Percentiles rank a stretch among this genome's conserved stretches.
phyloP scores from a whole-genome alignment of 2,113 vertebrate species.

The Serinus canaria region DNA sequence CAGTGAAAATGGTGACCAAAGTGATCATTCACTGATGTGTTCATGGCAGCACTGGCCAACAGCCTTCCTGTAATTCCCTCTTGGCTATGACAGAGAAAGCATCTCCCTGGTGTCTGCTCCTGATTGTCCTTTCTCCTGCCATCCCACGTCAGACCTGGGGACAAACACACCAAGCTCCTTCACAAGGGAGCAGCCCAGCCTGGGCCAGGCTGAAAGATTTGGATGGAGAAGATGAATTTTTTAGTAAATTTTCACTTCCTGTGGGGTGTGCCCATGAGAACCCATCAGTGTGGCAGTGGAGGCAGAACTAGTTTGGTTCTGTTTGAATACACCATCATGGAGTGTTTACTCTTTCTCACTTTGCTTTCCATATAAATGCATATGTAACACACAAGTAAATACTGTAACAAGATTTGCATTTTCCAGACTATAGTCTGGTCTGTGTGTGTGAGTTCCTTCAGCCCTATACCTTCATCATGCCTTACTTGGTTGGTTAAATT shows the following conservation, averaged over 20 bases:
- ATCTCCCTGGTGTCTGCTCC: neutral
- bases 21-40: neutral
- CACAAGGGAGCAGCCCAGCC: neutral
- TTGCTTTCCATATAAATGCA: neutral
- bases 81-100: neutral
- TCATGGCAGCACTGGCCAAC: neutral
- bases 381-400: neutral
- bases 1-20: neutral
- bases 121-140: neutral
- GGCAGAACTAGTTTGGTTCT: neutral
- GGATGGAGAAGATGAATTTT: neutral
- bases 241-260: neutral
- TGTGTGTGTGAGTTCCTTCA: neutral
- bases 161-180: neutral
- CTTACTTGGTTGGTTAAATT: neutral
- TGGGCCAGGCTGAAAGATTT: neutral
- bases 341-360: neutral
- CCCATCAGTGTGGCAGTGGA: neutral
- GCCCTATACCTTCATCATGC: neutral
- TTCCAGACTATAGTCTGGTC: neutral
- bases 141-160: accelerated
- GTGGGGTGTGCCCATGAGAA: neutral
- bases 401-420: neutral
- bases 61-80: neutral
- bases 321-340: neutral